These are phyloP conservation scores for Hyposmocoma kahamanoa DNA, from an alignment of 1,140 invertebrate species.

Conservation along the genomic window DNA sequence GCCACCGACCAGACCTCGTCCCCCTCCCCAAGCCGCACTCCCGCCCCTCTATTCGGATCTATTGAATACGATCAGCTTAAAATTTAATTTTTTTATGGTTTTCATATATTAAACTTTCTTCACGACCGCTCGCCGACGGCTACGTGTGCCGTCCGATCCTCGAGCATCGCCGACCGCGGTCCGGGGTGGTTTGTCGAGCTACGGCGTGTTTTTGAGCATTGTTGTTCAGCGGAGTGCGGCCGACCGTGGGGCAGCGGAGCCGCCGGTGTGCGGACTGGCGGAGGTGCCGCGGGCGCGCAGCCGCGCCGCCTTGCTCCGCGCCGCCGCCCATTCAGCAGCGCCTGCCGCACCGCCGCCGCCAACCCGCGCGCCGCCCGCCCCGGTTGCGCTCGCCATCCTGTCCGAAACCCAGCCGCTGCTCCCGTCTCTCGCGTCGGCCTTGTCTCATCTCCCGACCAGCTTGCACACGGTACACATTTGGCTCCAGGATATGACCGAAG, in stretches of 20 bases:
- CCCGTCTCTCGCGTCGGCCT: no score
- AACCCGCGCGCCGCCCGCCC: constrained; percentile 18
- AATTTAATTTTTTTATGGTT: constrained; percentile 53
- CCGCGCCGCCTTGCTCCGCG: constrained; percentile 15
- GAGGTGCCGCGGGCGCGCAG: constrained; percentile 46
- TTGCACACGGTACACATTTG: constrained; percentile 7
- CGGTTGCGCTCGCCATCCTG: constrained; percentile 13
- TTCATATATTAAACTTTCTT: constrained; percentile 61
- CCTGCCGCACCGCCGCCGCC: constrained; percentile 21
- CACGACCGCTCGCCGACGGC: constrained; percentile 62
- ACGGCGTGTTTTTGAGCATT: constrained; percentile 66
- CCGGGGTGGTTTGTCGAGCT: constrained; percentile 47
- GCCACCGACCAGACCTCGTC: constrained; percentile 46
- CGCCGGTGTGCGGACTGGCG: constrained; percentile 70
- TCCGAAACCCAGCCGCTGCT: background rate
- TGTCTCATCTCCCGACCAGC: constrained; percentile 9
- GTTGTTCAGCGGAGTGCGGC: constrained; percentile 68
- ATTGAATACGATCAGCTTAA: constrained; percentile 54
- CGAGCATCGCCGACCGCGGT: constrained; percentile 55
- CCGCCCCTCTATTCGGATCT: constrained; percentile 48
- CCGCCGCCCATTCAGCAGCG: constrained; percentile 50
- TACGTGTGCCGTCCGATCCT: constrained; percentile 56
- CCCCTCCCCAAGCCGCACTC: constrained; percentile 45
- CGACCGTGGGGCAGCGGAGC: constrained; percentile 71
- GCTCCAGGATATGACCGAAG: no score